Evolutionary conservation across 2,113 vertebrate species (phyloP).

Genomic region (Sceloporus undulatus): DNA sequence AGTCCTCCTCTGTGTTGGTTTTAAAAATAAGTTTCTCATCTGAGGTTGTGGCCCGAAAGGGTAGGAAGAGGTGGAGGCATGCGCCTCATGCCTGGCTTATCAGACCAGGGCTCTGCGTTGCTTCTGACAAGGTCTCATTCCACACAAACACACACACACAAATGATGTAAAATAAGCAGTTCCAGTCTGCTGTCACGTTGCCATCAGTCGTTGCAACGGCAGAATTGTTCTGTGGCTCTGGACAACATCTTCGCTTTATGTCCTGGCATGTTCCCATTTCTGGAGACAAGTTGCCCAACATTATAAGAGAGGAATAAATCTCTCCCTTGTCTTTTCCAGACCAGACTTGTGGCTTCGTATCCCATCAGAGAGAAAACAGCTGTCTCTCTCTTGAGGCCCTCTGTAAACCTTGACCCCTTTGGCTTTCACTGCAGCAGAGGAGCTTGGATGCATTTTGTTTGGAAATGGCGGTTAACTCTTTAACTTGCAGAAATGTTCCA

Average conservation of each 20-base stretch:
- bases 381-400: fast-evolving
- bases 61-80: not conserved
- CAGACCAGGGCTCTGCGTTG: slow-evolving; percentile 36
- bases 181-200: not conserved
- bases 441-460: not conserved
- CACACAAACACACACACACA: not conserved
- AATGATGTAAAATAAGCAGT: not conserved
- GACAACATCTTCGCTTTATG: slow-evolving; percentile 50
- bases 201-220: slow-evolving; percentile 24
- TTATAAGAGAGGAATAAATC: not conserved
- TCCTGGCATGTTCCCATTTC: slow-evolving; percentile 32
- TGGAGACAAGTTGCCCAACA: not conserved
- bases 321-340: not conserved
- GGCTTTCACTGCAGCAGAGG: not conserved
- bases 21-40: not conserved
- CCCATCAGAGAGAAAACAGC: fast-evolving
- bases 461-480: not conserved
- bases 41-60: not conserved
- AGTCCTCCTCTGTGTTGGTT: slow-evolving; percentile 27
- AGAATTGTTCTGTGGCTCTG: slow-evolving; percentile 52
- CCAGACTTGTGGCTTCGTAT: not conserved
- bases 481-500: not conserved
- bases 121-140: not conserved
- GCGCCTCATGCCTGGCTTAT: slow-evolving; percentile 56
- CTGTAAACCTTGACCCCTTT: not conserved